Percentiles rank a stretch among this genome's conserved stretches.
Evolutionary conservation across 2,113 vertebrate species (phyloP).

Genomic region (Grus americana): DNA sequence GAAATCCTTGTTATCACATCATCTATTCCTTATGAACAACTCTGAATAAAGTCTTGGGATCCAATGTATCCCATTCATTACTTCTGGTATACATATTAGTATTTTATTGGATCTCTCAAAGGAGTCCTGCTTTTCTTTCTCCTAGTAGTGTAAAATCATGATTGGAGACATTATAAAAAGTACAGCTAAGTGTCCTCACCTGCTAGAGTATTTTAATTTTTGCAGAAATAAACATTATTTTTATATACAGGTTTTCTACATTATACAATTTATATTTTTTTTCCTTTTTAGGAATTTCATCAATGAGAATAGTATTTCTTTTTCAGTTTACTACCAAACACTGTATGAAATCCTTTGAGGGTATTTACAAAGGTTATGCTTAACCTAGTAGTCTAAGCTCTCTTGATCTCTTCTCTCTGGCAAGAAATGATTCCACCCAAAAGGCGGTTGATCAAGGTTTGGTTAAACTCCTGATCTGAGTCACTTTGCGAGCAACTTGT

Average conservation of each 20-base stretch:
- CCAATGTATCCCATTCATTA: neutral
- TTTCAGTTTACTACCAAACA: neutral
- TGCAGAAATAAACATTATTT: neutral
- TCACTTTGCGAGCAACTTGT: neutral
- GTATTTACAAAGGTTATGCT: neutral
- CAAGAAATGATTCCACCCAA: neutral
- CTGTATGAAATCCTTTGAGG: neutral
- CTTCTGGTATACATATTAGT: neutral
- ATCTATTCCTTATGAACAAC: slow-evolving; percentile 20
- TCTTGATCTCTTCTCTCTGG: neutral
- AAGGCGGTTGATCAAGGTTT: neutral
- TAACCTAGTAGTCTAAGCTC: neutral
- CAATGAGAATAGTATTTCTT: neutral
- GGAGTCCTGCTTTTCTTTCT: neutral
- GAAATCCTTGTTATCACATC: slow-evolving; percentile 51
- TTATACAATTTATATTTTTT: neutral
- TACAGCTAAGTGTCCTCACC: neutral
- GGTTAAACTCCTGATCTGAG: neutral
- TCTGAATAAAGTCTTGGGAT: neutral
- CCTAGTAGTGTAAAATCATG: neutral
- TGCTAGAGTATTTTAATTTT: neutral
- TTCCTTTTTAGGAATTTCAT: neutral
- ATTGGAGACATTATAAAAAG: neutral
- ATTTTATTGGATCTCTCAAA: neutral
- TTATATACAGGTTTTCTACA: neutral